Evolutionary conservation across 2,888 invertebrate genomes (phyloP).

Genomic region (Shargacucullia verbasci): DNA sequence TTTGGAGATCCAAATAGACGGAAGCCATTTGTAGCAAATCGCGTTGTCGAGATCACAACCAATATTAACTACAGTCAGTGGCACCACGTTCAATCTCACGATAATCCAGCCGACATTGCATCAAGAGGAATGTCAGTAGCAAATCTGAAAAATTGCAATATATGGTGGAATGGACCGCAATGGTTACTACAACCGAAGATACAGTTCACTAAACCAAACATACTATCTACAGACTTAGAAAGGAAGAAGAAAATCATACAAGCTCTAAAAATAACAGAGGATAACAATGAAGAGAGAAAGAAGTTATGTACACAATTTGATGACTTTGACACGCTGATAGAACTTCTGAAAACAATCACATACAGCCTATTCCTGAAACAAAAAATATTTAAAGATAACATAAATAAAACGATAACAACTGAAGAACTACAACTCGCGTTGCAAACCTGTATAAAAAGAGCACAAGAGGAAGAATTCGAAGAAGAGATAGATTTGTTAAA

Average conservation of each 20-base stretch:
- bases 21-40: conserved; percentile 52
- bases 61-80: not conserved
- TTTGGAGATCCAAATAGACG: conserved; percentile 48
- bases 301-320: conserved; percentile 2
- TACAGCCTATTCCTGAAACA: conserved; percentile 16
- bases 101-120: conserved; percentile 14
- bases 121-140: conserved; percentile 12
- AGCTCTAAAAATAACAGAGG: not conserved
- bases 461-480: conserved; percentile 5
- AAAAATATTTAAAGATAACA: not conserved
- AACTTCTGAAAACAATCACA: conserved; percentile 3
- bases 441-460: conserved; percentile 4
- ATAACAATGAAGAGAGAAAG: not conserved
- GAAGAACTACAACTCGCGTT: conserved; percentile 8
- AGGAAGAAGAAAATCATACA: not conserved
- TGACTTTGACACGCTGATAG: conserved; percentile 6
- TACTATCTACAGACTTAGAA: conserved; percentile 4
- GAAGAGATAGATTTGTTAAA: conserved; percentile 7
- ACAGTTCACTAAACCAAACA: conserved; percentile 7
- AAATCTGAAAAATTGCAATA: conserved; percentile 3
- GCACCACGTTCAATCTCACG: conserved; percentile 12
- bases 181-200: conserved; percentile 8
- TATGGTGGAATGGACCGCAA: conserved; percentile 20
- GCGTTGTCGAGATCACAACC: conserved; percentile 32
- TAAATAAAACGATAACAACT: conserved; percentile 8